Base-by-base conservation (phyloP, 1,140 invertebrate species). In the Platyura marginata region DNA sequence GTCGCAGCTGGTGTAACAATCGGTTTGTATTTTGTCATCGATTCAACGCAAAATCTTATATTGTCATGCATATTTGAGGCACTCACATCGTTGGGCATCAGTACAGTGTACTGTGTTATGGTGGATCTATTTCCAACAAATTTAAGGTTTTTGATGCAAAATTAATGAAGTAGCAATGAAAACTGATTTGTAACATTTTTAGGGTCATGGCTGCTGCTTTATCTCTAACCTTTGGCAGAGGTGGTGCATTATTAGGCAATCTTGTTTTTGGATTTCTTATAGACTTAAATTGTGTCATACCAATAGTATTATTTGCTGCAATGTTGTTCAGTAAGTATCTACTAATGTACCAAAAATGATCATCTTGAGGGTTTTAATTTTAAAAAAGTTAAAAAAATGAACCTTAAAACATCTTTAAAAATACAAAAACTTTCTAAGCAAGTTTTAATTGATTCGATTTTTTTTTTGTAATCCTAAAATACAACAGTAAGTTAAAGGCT, bases 41-140 rank as follows among this genome's bases (percentile, higher is more conserved):
- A 72, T 51, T 66, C 78, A 3, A 65, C 57, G 3, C 74, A 79
- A 50, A 83, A 84, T 58, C 54, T 84, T 47, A 64, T 80, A 16
- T 62, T 82, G 13, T 81, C 79, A 0, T 79, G 77, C 51, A 69
- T 81, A 34, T 82, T 81, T 60, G 78, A 81, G 63, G 77, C 79
- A 0, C 61, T 81, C 13, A 81, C 78, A 9, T 79, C 78, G 21
- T 64, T 81, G 38, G 77, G 75, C 46, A 81, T 81, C 52, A 79
- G 76, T 58, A 67, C 78, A 41, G 71, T 81, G 22, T 80, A 79
- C 57, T 81, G 77, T 52, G 73, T 80, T 13, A 72, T 81, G 50
- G 78, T 81, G 41, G 78, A 82, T 56, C 62, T 81, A 48, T 82
- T 81, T 62, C 79, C 79, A 47, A 82, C 79, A 37, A 79, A 81